Base-by-base conservation (phyloP, 2,888 invertebrate species). In the Melanophora roralis region DNA sequence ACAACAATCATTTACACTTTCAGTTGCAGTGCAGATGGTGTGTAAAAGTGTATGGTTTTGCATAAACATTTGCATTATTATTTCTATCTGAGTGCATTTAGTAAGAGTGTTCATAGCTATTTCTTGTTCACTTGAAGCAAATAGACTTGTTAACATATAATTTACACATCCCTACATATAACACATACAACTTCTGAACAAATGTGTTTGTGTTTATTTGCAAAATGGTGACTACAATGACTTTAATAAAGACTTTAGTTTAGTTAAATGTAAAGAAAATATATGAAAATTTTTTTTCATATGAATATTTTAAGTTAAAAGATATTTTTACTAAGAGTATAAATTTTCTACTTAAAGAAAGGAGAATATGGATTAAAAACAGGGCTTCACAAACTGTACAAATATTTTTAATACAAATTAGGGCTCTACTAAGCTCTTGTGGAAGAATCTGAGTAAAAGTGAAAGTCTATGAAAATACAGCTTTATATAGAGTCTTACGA, bases 11-110 rank as follows among this genome's bases (percentile, higher is more conserved):
- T 60, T 60, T 60, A 40, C 40, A 51, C 71, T 51, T 71, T 51
- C 60, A 51, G 51, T 60, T 73, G 45, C 16, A 73, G 27, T 14
- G 14, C 1, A 16, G 43, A 40, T 14, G 8, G 40, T 51, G 60
- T 21, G 11, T 27, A 6, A 27, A 27, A 21, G 12, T 8, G 65
- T 74, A 23, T 55, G 40, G 59, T 45, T 69, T 53, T 49, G 21
- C 64, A n/a, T 64, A 62, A 60, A 67, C 45, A 78, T 78, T 64
- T 64, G 74, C 78, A 64, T 73, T 76, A 64, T 67, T 38, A 62
- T 68, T 78, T 67, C 40, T 79, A 77, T 60, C 67, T 79, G 79
- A 74, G 65, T 79, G 81, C 73, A 77, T 69, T 27, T 27, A 27
- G 27, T 27, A 6, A 27, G 6, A 27, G 27, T 6, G 4, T 27